A percentile compares a stretch with the other conserved stretches of the same genome.
Evolutionary conservation across 2,113 vertebrate species (phyloP).

Genomic region (Opisthocomus hoazin): DNA sequence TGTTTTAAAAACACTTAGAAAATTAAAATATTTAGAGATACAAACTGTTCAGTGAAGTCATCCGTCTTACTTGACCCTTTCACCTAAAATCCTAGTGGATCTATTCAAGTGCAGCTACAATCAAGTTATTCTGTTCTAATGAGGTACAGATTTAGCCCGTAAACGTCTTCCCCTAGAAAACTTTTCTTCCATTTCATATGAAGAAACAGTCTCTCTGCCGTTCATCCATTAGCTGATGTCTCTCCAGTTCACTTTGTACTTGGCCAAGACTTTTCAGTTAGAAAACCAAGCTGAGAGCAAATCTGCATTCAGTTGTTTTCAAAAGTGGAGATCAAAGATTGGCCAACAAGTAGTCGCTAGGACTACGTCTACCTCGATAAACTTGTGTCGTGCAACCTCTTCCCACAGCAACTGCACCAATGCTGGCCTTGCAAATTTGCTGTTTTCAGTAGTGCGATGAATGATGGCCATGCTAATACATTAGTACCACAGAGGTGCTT

Average conservation of each 20-base stretch:
- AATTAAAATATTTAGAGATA: neutral
- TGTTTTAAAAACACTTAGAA: neutral
- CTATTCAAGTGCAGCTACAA: neutral
- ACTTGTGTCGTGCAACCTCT: too few relatives aligned
- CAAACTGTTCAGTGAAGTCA: neutral
- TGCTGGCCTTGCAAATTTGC: too few relatives aligned
- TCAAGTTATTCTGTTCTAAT: neutral
- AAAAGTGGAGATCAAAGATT: neutral
- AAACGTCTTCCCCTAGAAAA: neutral
- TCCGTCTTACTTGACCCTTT: neutral
- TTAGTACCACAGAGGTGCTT: neutral
- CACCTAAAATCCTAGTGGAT: neutral
- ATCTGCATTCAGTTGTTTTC: neutral
- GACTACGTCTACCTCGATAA: fast-evolving
- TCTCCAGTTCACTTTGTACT: neutral
- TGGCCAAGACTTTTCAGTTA: neutral
- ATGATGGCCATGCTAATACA: neutral
- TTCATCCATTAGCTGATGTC: neutral
- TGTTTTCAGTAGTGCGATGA: fast-evolving
- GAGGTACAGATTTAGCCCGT: neutral
- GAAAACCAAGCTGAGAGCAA: neutral
- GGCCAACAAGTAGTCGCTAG: neutral
- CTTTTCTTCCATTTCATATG: neutral
- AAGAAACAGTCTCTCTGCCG: neutral
- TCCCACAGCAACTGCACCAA: fast-evolving